Evolutionary conservation across 2,797 vertebrate species (phyloP).

Genomic region (Orestias chungarensis): DNA sequence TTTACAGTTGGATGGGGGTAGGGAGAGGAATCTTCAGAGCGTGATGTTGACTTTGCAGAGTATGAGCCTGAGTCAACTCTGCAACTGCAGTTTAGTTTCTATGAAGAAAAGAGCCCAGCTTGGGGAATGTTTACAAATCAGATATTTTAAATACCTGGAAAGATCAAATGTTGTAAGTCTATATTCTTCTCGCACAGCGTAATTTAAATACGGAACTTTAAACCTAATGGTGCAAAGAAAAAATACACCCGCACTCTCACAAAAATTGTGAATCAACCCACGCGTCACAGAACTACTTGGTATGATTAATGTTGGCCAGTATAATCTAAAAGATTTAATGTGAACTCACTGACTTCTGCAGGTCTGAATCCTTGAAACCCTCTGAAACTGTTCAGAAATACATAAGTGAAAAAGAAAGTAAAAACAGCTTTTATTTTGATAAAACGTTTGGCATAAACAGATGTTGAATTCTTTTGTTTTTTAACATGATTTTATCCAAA

Average conservation of each 20-base stretch:
- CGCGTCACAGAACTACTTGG: neutral
- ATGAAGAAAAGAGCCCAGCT: neutral
- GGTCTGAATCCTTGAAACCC: neutral
- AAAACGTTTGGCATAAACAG: too few relatives aligned
- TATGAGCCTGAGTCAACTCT: conserved; percentile 13
- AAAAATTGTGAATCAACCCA: neutral
- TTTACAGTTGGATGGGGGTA: conserved; percentile 15
- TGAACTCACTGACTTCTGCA: neutral
- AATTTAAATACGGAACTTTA: neutral
- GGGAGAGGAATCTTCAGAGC: conserved; percentile 15
- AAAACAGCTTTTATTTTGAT: too few relatives aligned
- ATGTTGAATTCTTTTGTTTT: neutral
- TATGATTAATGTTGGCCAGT: neutral
- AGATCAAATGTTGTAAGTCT: neutral
- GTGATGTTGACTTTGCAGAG: conserved; percentile 23
- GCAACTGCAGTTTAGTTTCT: neutral
- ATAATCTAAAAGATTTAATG: neutral
- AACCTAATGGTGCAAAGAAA: neutral
- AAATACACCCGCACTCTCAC: neutral
- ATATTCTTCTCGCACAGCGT: neutral
- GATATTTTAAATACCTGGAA: neutral
- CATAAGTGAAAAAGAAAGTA: too few relatives aligned
- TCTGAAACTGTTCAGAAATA: too few relatives aligned
- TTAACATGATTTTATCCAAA: neutral
- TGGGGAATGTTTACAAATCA: neutral